Evolutionary conservation across 2,797 vertebrate genomes (phyloP).

Genomic region (Toxotes lorentzi): DNA sequence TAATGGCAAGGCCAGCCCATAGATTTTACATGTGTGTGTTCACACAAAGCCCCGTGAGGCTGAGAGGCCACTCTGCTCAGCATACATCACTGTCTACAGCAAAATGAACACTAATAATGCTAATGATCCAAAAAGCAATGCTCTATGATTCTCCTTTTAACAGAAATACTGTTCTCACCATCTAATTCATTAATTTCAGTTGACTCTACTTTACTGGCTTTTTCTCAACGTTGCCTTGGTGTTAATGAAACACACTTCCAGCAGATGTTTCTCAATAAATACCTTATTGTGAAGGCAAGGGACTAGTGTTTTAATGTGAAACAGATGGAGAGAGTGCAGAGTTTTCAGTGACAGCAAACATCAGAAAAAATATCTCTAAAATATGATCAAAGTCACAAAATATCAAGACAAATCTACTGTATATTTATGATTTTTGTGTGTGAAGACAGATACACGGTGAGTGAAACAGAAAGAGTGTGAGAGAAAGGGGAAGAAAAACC

Average conservation of each 20-base stretch:
- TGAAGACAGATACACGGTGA: not conserved
- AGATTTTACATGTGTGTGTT: conserved; percentile 53
- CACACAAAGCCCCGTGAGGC: conserved; percentile 30
- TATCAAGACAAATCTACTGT: not conserved
- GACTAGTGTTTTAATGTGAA: conserved; percentile 29
- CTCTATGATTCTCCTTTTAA: not conserved
- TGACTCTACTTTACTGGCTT: not conserved
- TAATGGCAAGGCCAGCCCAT: conserved; percentile 40
- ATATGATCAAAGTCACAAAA: not conserved
- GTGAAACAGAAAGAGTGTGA: not conserved
- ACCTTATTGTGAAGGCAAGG: not conserved
- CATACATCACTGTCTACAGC: conserved; percentile 55
- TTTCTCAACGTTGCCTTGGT: not conserved
- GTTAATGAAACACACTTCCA: conserved; percentile 10
- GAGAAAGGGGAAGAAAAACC: conserved; percentile 15
- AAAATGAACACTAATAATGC: conserved; percentile 58
- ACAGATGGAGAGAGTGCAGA: conserved; percentile 29
- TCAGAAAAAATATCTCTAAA: not conserved
- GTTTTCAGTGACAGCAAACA: conserved; percentile 28
- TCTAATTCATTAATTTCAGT: not conserved
- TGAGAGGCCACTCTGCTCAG: not conserved
- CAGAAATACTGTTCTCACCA: not conserved
- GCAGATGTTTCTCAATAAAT: conserved; percentile 30
- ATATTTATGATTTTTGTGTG: not conserved
- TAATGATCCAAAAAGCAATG: conserved; percentile 48